Evolutionary conservation across 2,113 vertebrate species (phyloP).

Genomic region (Lasiurus borealis): DNA sequence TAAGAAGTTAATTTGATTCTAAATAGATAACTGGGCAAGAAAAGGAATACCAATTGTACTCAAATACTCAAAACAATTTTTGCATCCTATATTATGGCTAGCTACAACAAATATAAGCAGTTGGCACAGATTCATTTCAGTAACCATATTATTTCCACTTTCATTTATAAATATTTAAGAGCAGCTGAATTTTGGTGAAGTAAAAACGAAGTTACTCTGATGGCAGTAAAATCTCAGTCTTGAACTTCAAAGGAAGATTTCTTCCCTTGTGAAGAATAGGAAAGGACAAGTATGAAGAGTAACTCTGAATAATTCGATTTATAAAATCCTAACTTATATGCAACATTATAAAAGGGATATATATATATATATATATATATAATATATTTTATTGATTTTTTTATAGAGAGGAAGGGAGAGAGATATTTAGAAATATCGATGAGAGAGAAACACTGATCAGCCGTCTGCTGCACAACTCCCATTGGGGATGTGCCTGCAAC

Average conservation of each 20-base stretch:
- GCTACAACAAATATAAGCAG: background rate
- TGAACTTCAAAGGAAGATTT: slow-evolving; percentile 37
- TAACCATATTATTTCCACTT: background rate
- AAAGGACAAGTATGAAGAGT: background rate
- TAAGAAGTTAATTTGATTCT: background rate
- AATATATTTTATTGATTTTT: no score
- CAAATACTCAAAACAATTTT: background rate
- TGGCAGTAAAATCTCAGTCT: background rate
- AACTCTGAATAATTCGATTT: background rate
- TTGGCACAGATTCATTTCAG: background rate
- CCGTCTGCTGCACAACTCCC: no score
- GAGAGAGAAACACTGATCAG: no score
- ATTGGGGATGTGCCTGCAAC: no score
- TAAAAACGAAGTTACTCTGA: background rate
- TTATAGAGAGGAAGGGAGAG: no score
- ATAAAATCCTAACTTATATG: background rate
- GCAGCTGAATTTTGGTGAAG: background rate
- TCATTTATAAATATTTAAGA: slow-evolving; percentile 16
- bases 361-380: background rate
- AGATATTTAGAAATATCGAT: no score
- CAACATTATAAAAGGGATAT: background rate
- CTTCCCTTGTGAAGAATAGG: background rate
- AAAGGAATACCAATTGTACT: background rate
- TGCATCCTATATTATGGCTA: background rate
- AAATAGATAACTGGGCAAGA: background rate